Percentiles rank a stretch among this genome's conserved stretches.
Conservation (phyloP, 2,113 vertebrate genomes). For the Pycnonotus jocosus region DNA sequence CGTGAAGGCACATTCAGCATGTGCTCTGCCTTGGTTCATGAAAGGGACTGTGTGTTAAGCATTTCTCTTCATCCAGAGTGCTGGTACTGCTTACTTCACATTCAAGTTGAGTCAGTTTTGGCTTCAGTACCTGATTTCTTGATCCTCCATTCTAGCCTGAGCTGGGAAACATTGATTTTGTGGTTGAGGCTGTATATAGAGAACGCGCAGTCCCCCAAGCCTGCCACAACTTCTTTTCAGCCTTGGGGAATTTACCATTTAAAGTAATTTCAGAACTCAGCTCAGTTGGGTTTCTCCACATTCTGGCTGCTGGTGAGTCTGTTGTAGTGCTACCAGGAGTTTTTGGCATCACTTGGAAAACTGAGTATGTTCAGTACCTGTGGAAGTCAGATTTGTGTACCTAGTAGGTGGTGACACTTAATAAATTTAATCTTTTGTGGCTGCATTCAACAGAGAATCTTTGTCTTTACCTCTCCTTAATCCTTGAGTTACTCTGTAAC, state of each 20-base stretch:
- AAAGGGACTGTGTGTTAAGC: neutral
- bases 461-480: neutral
- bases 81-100: neutral
- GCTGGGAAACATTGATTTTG: neutral
- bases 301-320: neutral
- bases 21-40: neutral
- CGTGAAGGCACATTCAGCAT: fast-evolving
- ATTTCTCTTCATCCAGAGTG: neutral
- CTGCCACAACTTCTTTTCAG: neutral
- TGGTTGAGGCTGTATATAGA: neutral
- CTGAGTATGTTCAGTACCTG: neutral
- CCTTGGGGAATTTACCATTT: neutral
- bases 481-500: neutral
- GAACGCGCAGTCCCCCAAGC: fast-evolving
- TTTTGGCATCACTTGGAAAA: neutral
- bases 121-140: neutral
- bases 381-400: neutral
- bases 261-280: neutral
- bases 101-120: neutral
- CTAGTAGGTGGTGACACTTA: neutral
- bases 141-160: neutral
- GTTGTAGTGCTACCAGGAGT: neutral
- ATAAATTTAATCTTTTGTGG: neutral
- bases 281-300: neutral
- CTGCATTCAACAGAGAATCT: neutral